Evolutionary conservation across 2,888 invertebrate species (phyloP).

Genomic region (Auanema sp.): DNA sequence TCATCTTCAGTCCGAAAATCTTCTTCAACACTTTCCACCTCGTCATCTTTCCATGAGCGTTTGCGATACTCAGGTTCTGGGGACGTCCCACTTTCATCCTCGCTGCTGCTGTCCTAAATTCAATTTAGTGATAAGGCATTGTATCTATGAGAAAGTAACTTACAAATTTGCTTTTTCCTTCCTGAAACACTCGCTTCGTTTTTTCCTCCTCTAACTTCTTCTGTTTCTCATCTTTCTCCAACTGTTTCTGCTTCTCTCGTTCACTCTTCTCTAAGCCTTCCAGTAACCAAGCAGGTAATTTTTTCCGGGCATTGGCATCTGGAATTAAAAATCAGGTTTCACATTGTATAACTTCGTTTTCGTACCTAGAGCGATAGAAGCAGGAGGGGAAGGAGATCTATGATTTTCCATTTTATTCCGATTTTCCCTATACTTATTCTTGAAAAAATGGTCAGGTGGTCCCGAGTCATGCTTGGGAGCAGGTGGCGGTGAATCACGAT

Average conservation of each 20-base stretch:
- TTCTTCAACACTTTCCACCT: background rate
- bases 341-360: too few relatives aligned
- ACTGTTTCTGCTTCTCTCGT: conserved; percentile 83
- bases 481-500: too few relatives aligned
- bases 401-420: too few relatives aligned
- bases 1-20: conserved; percentile 6
- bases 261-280: conserved; percentile 98
- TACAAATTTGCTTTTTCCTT: conserved; percentile 55
- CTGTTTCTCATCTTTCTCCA: conserved; percentile 70
- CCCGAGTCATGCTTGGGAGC: too few relatives aligned
- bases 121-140: background rate
- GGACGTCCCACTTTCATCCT: conserved; percentile 38
- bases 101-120: conserved; percentile 45
- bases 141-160: conserved; percentile 10
- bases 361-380: too few relatives aligned
- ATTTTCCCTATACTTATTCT: too few relatives aligned
- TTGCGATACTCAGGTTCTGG: conserved; percentile 7
- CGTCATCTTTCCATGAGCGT: conserved; percentile 9
- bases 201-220: conserved; percentile 36
- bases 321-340: background rate
- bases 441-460: too few relatives aligned
- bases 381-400: too few relatives aligned
- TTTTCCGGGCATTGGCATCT: conserved; percentile 45
- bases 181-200: conserved; percentile 31
- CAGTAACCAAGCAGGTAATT: conserved; percentile 92